A percentile compares a stretch with the other conserved stretches of the same genome.
Conservation (phyloP, 2,888 invertebrate species). For the Drosophila phalerata region DNA sequence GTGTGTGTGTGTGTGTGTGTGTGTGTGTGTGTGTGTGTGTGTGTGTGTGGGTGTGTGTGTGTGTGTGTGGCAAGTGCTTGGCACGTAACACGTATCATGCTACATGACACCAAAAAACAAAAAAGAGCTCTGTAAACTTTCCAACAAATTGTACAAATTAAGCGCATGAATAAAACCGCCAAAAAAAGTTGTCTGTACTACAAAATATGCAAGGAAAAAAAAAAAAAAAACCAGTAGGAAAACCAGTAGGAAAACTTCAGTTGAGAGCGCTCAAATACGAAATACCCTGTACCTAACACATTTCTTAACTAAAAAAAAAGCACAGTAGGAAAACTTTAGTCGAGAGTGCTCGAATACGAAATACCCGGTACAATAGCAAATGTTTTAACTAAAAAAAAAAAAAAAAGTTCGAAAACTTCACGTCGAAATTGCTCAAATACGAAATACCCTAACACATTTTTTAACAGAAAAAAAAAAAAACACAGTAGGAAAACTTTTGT, state of each 20-base stretch:
- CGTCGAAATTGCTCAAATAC: no score
- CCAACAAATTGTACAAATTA: constrained; percentile 63
- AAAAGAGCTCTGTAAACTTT: constrained; percentile 34
- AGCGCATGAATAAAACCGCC: constrained; percentile 49
- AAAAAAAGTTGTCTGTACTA: constrained; percentile 45
- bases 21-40: neutral
- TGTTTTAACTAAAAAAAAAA: no score
- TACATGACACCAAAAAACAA: constrained; percentile 1
- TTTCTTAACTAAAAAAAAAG: no score
- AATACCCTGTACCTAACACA: no score
- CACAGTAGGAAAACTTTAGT: no score
- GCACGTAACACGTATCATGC: constrained; percentile 5
- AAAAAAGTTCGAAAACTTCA: no score
- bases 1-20: neutral
- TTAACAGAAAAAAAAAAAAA: no score
- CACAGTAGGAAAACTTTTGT: neutral
- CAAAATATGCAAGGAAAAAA: constrained; percentile 29
- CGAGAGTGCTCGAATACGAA: no score
- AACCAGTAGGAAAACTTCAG: no score
- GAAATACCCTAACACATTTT: no score
- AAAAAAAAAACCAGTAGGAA: neutral
- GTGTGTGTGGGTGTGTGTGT: neutral
- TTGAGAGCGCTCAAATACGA: no score
- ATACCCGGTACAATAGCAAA: no score
- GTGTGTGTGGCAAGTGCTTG: constrained; percentile 5